Percentiles rank a stretch among this genome's conserved stretches.
phyloP scores from a whole-genome alignment of 2,888 invertebrate genomes.

The Cerastis rubricosa region DNA sequence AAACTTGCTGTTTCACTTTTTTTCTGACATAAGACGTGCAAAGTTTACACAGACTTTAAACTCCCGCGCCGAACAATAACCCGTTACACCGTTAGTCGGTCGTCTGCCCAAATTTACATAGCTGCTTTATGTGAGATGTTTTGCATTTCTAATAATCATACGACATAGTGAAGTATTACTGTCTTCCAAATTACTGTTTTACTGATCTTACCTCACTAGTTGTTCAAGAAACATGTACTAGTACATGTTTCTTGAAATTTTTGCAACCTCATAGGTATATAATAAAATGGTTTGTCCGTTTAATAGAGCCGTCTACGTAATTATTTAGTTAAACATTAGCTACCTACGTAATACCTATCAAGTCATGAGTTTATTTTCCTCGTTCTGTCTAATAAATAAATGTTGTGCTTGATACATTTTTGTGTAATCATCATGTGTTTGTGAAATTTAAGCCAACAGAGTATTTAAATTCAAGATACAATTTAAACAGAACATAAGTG shows the following conservation, averaged over 20 bases:
- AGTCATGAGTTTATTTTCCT: slow-evolving; percentile 54
- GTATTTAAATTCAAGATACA: slow-evolving; percentile 9
- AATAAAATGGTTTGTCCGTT: neutral
- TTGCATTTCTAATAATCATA: slow-evolving; percentile 50
- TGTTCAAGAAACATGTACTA: too few relatives aligned
- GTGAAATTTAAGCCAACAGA: slow-evolving; percentile 27
- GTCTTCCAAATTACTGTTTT: slow-evolving; percentile 4
- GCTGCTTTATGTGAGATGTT: slow-evolving; percentile 51
- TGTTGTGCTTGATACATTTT: slow-evolving; percentile 14
- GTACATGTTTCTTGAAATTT: slow-evolving; percentile 2
- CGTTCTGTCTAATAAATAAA: slow-evolving; percentile 29
- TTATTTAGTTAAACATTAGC: slow-evolving; percentile 24
- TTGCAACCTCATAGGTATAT: neutral
- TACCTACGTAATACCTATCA: slow-evolving; percentile 23
- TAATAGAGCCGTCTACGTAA: slow-evolving; percentile 2
- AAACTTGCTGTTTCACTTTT: slow-evolving; percentile 16
- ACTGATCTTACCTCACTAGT: neutral
- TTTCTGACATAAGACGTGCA: slow-evolving; percentile 22
- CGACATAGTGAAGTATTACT: slow-evolving; percentile 3
- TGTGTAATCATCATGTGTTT: slow-evolving; percentile 9
- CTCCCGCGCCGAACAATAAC: slow-evolving; percentile 61
- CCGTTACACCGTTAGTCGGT: slow-evolving; percentile 68
- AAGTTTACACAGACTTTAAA: slow-evolving; percentile 42
- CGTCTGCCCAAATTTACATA: slow-evolving; percentile 69
- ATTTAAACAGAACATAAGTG: slow-evolving; percentile 14